Percentiles rank a stretch among this genome's conserved stretches.
Evolutionary conservation across 1,140 invertebrate genomes (phyloP).

Genomic region (Panagrolaimus sp.): DNA sequence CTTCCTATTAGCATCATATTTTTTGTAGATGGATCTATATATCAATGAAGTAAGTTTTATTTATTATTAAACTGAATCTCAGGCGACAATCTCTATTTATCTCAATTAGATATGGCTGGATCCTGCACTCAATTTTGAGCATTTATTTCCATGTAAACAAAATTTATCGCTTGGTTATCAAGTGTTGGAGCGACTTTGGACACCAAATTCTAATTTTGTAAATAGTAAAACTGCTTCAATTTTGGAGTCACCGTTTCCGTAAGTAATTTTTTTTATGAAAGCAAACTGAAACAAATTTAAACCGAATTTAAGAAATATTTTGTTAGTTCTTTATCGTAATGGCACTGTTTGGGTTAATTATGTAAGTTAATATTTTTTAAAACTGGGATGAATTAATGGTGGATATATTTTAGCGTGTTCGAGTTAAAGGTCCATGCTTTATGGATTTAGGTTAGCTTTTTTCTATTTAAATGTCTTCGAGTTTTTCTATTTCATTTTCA

Average conservation of each 20-base stretch:
- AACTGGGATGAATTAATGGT: constrained; percentile 13
- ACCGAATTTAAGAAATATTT: constrained; percentile 46
- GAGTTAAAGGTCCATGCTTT: constrained; percentile 54
- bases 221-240: constrained; percentile 55
- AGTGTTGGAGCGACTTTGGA: constrained; percentile 56
- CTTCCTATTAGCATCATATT: too few relatives aligned
- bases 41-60: constrained; percentile 53
- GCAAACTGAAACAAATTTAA: constrained; percentile 14
- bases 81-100: neutral
- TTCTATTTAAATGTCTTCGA: too few relatives aligned
- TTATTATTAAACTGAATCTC: too few relatives aligned
- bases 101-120: constrained; percentile 40
- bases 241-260: constrained; percentile 55
- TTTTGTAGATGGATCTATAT: constrained; percentile 57
- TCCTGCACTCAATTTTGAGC: constrained; percentile 53
- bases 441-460: too few relatives aligned
- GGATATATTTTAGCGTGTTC: constrained; percentile 43
- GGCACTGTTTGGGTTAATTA: constrained; percentile 58
- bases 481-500: too few relatives aligned
- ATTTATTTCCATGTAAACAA: constrained; percentile 53
- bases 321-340: constrained; percentile 56
- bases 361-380: constrained; percentile 28
- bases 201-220: constrained; percentile 55
- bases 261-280: constrained; percentile 15
- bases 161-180: constrained; percentile 51